phyloP scores from a whole-genome alignment of 30 jellyfish, hydroid and myxozoan genomes.

The Catostylus mosaicus region DNA sequence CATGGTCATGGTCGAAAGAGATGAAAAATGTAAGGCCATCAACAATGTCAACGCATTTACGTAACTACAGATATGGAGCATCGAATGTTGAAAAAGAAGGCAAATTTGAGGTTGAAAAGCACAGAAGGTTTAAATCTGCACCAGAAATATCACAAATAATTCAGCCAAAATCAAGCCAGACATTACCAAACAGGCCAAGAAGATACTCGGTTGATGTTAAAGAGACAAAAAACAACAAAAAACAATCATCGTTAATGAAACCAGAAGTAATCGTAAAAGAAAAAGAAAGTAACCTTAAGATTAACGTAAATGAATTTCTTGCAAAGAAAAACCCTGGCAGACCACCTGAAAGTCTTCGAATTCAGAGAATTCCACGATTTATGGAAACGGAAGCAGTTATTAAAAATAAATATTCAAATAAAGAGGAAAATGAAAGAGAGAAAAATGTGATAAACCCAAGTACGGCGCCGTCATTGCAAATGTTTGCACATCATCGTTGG shows the following conservation, averaged over 20 bases:
- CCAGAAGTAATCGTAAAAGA: neutral
- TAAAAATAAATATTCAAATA: neutral
- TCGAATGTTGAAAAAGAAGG: neutral
- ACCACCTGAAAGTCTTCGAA: constrained; percentile 59
- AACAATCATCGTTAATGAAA: neutral
- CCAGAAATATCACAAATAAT: constrained; percentile 27
- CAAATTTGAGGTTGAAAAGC: neutral
- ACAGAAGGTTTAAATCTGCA: constrained; percentile 44
- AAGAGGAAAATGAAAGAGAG: constrained; percentile 7
- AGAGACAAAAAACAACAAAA: neutral
- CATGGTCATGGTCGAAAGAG: constrained; percentile 36
- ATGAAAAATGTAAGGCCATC: constrained; percentile 10
- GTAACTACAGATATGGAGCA: constrained; percentile 53
- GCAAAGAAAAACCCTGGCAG: constrained; percentile 59
- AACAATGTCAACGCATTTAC: constrained; percentile 14
- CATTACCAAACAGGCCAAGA: constrained; percentile 29
- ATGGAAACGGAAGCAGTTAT: neutral
- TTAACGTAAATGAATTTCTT: constrained; percentile 35
- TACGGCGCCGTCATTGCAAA: constrained; percentile 50
- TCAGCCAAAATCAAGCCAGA: constrained; percentile 44
- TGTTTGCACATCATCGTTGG: constrained; percentile 54
- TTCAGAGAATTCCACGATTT: neutral
- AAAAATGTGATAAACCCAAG: constrained; percentile 37
- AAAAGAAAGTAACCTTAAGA: neutral
- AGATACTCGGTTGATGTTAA: constrained; percentile 19